phyloP scores from a whole-genome alignment of 2,113 vertebrate species.

The Aldabrachelys gigantea region DNA sequence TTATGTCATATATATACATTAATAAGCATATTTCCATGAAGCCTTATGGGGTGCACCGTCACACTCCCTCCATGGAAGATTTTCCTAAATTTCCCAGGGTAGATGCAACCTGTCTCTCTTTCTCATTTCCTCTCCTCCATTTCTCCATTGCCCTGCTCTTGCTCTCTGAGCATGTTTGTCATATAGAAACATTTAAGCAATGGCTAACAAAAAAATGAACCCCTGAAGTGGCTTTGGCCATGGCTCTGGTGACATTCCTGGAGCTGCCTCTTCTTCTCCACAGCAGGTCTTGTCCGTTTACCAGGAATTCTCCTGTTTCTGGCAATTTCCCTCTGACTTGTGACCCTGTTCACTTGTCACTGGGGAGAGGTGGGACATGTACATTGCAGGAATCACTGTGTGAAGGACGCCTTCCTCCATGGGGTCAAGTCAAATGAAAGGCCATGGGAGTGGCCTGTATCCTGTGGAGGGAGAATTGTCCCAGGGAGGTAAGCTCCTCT shows the following conservation, averaged over 20 bases:
- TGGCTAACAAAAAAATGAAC: background rate
- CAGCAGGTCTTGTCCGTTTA: fast-evolving
- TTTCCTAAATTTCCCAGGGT: background rate
- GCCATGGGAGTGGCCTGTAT: background rate
- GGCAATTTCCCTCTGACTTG: background rate
- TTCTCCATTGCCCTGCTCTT: background rate
- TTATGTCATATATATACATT: too few species aligned
- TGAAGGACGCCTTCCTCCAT: background rate
- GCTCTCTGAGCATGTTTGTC: background rate
- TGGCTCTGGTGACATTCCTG: background rate
- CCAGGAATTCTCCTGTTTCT: background rate
- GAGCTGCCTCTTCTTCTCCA: too few species aligned
- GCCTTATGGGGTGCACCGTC: too few species aligned
- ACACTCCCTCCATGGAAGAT: background rate
- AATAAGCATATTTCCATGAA: too few species aligned
- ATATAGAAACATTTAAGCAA: background rate
- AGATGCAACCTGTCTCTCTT: background rate
- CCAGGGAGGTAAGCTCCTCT: background rate
- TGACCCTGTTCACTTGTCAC: background rate
- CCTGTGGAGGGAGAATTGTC: background rate
- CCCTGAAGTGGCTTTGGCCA: background rate
- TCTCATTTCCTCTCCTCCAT: background rate
- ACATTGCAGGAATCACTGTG: background rate
- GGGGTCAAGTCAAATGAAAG: background rate
- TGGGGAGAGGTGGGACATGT: background rate